Evolutionary conservation across 2,113 vertebrate genomes (phyloP).

Genomic region (Colaptes auratus): DNA sequence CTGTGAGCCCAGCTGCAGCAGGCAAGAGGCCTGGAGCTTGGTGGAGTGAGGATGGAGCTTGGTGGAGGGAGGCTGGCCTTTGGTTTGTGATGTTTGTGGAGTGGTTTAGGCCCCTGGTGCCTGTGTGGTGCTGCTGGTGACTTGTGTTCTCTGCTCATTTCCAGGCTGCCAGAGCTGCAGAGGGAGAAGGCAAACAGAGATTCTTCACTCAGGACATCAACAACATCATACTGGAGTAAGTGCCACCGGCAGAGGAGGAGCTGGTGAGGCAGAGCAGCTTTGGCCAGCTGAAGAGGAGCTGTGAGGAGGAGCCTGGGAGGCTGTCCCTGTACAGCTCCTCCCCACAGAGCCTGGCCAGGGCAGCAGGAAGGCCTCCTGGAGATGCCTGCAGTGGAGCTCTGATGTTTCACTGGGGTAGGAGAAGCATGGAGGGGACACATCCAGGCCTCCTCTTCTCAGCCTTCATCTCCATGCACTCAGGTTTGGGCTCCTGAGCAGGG

Average conservation of each 20-base stretch:
- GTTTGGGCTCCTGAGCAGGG: not conserved
- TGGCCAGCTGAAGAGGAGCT: not conserved
- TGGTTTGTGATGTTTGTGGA: not conserved
- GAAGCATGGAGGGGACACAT: not conserved
- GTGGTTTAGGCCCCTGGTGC: not conserved
- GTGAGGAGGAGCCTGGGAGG: not conserved
- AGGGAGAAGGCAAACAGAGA: conserved; percentile 88
- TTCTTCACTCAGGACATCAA: conserved; percentile 93
- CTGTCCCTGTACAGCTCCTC: not conserved
- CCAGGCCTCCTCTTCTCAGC: not conserved
- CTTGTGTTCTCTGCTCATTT: conserved; percentile 38
- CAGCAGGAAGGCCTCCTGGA: not conserved
- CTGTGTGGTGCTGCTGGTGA: conserved; percentile 1
- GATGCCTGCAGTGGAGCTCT: not conserved
- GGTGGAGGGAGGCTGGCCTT: not conserved
- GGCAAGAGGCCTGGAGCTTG: not conserved
- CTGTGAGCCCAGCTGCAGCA: not conserved
- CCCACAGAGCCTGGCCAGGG: not conserved
- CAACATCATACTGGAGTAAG: conserved; percentile 90
- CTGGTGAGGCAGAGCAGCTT: not conserved
- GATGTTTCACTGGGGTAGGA: not conserved
- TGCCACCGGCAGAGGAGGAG: not conserved
- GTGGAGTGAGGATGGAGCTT: not conserved
- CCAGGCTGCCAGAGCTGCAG: conserved; percentile 85
- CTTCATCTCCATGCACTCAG: not conserved